Conservation (phyloP, 2,113 vertebrate species). For the Lampris megalopsis region DNA sequence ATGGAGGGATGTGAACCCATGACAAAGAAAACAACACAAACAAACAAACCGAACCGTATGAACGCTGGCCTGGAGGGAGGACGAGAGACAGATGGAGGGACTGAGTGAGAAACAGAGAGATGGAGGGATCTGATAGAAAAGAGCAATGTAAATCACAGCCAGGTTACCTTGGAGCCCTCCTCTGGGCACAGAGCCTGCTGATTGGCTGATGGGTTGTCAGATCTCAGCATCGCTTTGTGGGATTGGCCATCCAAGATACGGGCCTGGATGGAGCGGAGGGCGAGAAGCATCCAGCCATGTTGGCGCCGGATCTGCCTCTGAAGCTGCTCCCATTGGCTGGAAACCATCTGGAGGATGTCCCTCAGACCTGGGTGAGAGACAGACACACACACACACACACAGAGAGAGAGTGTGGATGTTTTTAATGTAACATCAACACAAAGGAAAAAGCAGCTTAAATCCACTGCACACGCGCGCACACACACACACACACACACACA, state of each 20-base stretch:
- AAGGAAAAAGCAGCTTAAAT: too few relatives aligned
- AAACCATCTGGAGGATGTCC: conserved; percentile 95
- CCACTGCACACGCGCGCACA: neutral
- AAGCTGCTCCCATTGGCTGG: conserved; percentile 95
- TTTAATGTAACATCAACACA: too few relatives aligned
- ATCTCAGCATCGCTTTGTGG: conserved; percentile 23
- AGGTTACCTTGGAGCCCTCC: conserved; percentile 89
- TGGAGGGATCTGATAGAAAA: conserved; percentile 21
- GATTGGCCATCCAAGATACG: conserved; percentile 91
- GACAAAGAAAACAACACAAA: neutral
- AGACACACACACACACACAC: neutral
- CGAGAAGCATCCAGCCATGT: conserved; percentile 96
- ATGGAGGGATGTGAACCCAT: conserved; percentile 38
- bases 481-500: neutral
- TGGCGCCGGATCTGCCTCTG: conserved; percentile 97
- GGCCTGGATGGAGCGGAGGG: conserved; percentile 93
- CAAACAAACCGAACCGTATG: conserved; percentile 25
- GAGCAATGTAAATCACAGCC: conserved; percentile 80
- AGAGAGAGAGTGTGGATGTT: neutral
- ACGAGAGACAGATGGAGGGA: conserved; percentile 67
- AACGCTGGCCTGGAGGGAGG: conserved; percentile 55
- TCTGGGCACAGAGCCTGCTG: conserved; percentile 74
- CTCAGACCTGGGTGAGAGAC: conserved; percentile 85
- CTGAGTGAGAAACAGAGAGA: conserved; percentile 75
- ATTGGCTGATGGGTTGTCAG: conserved; percentile 32